A percentile compares a stretch with the other conserved stretches of the same genome.
These are phyloP conservation scores for Protomyctophum bolini DNA, from an alignment of 2,113 vertebrate genomes.

Conservation along the genomic window DNA sequence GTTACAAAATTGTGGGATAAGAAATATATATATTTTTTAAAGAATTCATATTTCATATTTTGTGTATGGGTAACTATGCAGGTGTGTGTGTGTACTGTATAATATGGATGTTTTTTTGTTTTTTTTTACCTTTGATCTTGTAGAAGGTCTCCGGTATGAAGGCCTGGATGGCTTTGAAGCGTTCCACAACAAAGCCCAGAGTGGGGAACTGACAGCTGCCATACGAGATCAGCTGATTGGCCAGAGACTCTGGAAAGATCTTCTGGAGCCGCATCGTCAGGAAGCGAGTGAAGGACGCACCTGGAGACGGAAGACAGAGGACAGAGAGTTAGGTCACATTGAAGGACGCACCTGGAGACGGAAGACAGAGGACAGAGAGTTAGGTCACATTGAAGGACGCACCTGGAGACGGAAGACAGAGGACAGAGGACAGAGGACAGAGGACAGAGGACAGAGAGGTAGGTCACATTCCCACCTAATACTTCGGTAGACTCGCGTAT, in stretches of 20 bases:
- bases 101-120: too few relatives aligned
- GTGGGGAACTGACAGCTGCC: conserved; percentile 99
- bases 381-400: too few relatives aligned
- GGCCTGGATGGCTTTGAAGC: conserved; percentile 98
- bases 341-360: too few relatives aligned
- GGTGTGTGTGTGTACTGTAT: neutral
- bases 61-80: neutral
- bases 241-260: conserved; percentile 89
- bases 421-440: too few relatives aligned
- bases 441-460: too few relatives aligned
- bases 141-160: conserved; percentile 95
- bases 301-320: conserved; percentile 61
- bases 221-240: conserved; percentile 96
- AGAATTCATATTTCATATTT: conserved; percentile 5
- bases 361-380: too few relatives aligned
- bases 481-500: too few relatives aligned
- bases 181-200: conserved; percentile 95
- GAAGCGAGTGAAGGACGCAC: conserved; percentile 98
- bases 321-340: too few relatives aligned
- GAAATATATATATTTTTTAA: too few relatives aligned
- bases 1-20: too few relatives aligned
- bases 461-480: too few relatives aligned
- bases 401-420: too few relatives aligned
- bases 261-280: conserved; percentile 92
- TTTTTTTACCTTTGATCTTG: conserved; percentile 90